A percentile compares a stretch with the other conserved stretches of the same genome.
Conservation (phyloP, 2,797 vertebrate species). For the Lepidocolaptes lacrymiger region DNA sequence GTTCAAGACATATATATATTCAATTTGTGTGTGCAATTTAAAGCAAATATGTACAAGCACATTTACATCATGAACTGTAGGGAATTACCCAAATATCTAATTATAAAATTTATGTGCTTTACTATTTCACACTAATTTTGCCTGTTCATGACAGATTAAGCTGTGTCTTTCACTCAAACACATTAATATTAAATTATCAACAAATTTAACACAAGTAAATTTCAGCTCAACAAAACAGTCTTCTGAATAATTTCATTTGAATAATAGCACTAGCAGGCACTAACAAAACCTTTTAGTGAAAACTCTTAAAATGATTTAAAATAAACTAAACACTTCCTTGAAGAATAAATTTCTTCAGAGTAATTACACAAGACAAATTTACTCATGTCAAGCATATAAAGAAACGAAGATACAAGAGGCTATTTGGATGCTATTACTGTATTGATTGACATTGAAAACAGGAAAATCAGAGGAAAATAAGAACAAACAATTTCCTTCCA, state of each 20-base stretch:
- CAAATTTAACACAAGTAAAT: background rate
- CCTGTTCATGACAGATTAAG: background rate
- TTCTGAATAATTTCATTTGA: constrained; percentile 4
- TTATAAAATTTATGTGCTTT: background rate
- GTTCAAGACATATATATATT: background rate
- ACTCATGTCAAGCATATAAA: background rate
- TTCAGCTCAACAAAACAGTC: background rate
- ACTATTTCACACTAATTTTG: background rate
- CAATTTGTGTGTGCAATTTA: background rate
- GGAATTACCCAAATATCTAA: background rate
- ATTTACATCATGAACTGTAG: background rate
- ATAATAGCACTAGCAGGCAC: background rate
- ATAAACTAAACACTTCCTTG: background rate
- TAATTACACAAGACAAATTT: background rate
- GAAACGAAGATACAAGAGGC: background rate
- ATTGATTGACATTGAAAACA: background rate
- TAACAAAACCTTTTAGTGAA: background rate
- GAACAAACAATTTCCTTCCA: background rate
- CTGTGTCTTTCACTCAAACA: background rate
- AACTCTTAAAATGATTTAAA: background rate
- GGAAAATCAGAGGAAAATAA: background rate
- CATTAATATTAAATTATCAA: background rate
- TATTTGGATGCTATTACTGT: background rate
- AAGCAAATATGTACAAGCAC: background rate
- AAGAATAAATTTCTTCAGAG: background rate